A percentile compares a stretch with the other conserved stretches of the same genome.
Conservation (phyloP, 2,113 vertebrate genomes). For the Passer montanus region DNA sequence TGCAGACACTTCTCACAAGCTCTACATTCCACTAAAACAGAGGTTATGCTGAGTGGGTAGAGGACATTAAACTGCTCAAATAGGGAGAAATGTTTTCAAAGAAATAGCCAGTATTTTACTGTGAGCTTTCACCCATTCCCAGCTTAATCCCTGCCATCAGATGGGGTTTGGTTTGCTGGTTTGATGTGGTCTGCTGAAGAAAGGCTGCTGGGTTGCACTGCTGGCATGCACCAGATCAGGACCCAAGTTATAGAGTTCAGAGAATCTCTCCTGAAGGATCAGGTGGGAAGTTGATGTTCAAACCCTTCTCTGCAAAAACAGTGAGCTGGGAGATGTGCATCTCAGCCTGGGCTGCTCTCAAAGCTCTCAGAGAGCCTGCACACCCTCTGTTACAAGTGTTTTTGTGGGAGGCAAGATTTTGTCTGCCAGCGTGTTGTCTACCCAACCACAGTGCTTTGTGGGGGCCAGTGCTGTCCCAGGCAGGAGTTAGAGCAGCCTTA, state of each 20-base stretch:
- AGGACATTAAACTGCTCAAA: neutral
- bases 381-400: neutral
- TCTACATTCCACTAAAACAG: neutral
- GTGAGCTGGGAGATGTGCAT: fast-evolving
- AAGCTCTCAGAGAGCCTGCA: neutral
- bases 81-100: neutral
- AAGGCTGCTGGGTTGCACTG: neutral
- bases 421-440: fast-evolving
- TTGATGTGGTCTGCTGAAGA: neutral
- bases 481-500: neutral
- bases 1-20: neutral
- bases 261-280: neutral
- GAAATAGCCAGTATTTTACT: neutral
- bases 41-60: neutral
- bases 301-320: neutral
- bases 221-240: neutral
- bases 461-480: neutral
- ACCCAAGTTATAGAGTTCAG: neutral
- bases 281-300: neutral
- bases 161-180: neutral
- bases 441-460: neutral
- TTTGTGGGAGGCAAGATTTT: neutral
- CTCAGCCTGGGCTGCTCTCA: neutral
- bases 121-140: neutral
- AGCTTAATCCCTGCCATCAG: neutral